A percentile compares a stretch with the other conserved stretches of the same genome.
phyloP scores from a whole-genome alignment of 2,113 vertebrate genomes.

The Xiphophorus hellerii region DNA sequence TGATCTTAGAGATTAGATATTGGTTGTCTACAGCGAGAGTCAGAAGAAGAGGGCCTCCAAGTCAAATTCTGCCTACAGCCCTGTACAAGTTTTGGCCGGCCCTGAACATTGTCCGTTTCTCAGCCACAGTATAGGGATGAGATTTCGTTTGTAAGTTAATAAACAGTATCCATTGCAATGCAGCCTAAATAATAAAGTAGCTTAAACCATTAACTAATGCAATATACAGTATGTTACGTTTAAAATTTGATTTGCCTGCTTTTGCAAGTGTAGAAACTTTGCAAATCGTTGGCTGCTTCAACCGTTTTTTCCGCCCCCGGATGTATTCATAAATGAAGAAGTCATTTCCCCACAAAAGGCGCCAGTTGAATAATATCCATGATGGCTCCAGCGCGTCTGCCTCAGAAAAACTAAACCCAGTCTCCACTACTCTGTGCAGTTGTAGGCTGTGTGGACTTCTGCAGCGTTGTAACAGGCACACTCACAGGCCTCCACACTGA shows the following conservation, averaged over 20 bases:
- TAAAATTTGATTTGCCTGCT: background rate
- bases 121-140: background rate
- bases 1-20: background rate
- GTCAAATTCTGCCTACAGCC: background rate
- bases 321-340: background rate
- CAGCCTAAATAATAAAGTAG: background rate
- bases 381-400: conserved; percentile 34
- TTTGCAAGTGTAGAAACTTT: background rate
- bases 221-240: background rate
- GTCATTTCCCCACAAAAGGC: background rate
- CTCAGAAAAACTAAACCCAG: conserved; percentile 24
- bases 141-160: background rate
- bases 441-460: conserved; percentile 28
- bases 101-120: background rate
- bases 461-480: conserved; percentile 46
- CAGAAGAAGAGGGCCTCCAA: background rate
- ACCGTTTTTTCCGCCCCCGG: too few species aligned
- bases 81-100: background rate
- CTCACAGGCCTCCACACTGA: conserved; percentile 58
- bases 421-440: conserved; percentile 23
- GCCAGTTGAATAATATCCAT: conserved; percentile 6
- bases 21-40: background rate
- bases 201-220: background rate
- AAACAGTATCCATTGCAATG: background rate
- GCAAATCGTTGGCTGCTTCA: background rate